phyloP scores from a whole-genome alignment of 2,797 vertebrate species.

The Myotis planiceps region DNA sequence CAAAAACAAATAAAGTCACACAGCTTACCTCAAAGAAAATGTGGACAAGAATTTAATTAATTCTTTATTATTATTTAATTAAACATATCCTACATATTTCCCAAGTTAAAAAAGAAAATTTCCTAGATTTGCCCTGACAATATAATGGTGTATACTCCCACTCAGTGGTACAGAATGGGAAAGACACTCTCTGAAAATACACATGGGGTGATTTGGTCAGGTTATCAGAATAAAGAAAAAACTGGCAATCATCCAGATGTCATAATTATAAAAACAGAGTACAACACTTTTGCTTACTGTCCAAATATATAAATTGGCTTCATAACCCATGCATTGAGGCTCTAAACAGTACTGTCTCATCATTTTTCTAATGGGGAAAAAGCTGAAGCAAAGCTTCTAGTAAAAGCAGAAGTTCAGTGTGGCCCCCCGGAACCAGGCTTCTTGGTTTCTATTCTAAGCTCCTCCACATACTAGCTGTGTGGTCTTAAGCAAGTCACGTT shows the following conservation, averaged over 20 bases:
- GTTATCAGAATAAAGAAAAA: conserved; percentile 22
- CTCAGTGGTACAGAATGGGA: background rate
- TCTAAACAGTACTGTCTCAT: background rate
- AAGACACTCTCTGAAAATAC: conserved; percentile 41
- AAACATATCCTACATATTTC: background rate
- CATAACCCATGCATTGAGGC: background rate
- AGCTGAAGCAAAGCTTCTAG: background rate
- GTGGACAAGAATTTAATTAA: background rate
- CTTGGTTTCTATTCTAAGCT: background rate
- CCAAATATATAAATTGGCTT: background rate
- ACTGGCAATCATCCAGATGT: background rate
- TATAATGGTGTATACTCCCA: background rate
- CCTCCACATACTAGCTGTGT: background rate
- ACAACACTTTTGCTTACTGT: background rate
- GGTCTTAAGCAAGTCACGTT: background rate
- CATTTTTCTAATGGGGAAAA: background rate
- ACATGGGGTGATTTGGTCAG: background rate
- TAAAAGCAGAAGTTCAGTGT: background rate
- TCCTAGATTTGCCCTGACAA: background rate
- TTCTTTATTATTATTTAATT: background rate
- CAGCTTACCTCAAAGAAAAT: conserved; percentile 24
- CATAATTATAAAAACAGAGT: background rate
- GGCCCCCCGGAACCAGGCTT: background rate
- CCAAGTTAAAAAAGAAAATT: background rate
- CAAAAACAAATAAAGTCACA: background rate